Evolutionary conservation across 2,113 vertebrate species (phyloP), one percentile per base, ranked within the genome.

Genomic region (Eubucco bourcierii): DNA sequence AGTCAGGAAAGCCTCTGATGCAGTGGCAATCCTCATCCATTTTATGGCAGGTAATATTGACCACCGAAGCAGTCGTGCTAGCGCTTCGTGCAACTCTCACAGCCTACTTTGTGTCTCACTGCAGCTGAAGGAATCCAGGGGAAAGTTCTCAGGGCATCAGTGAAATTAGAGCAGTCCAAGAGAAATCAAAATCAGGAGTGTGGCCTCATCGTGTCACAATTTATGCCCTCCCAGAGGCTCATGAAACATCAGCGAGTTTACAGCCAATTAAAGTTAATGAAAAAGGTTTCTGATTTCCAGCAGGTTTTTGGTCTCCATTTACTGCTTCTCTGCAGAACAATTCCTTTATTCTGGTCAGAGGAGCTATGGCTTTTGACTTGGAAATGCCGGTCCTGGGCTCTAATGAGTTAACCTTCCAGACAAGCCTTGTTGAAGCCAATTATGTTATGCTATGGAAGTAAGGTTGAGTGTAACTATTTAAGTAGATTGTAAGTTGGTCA

Each of bases 201-300:
- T 15, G 29, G 24, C 63, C 59, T 70, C 46, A 20, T 68, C 6
- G 0, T 37, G 29, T 52, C 87, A 61, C 18, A 29, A 14, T 31
- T 73, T 37, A 58, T 33, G 7, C 66, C 52, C 25, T 68, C 76
- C 60, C 56, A 15, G 34, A 81, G 47, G 46, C 47, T 92, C 87
- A 64, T 80, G 77, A 75, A 88, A 77, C 18, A 44, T 53, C 73
- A 27, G 10, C 39, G 63, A 64, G 56, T 68, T 93, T 66, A 63
- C 4, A 23, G 76, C 31, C 58, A 18, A 47, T 88, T 88, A 90
- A 78, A 93, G 59, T n/a, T 88, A 80, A 86, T 73, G 79, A 56
- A 60, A 93, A 91, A 84, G 4, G 14, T 25, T 68, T 80, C 64
- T 7, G 18, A 72, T 84, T 94, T 84, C 78, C 71, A 63, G 3